These are phyloP conservation scores for Chymomyza amoena DNA, from an alignment of 2,888 invertebrate species.

Conservation along the genomic window DNA sequence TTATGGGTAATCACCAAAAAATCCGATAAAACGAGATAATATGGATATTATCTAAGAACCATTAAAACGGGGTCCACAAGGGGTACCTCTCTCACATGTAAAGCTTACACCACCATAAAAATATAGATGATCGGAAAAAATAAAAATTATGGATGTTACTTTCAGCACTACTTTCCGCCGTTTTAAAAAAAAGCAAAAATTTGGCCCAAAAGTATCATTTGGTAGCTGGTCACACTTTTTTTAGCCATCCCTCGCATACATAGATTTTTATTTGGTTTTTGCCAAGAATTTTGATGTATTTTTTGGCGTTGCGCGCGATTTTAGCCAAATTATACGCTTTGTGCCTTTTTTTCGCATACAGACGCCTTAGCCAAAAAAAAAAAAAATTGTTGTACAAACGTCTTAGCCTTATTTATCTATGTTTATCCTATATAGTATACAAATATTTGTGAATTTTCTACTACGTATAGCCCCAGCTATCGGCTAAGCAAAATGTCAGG, in stretches of 20 bases:
- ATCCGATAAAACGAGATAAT: too few relatives aligned
- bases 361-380: background rate
- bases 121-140: too few relatives aligned
- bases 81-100: too few relatives aligned
- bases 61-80: too few relatives aligned
- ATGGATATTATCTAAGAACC: too few relatives aligned
- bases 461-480: too few relatives aligned
- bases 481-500: constrained; percentile 34
- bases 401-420: background rate
- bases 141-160: too few relatives aligned
- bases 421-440: background rate
- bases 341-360: background rate
- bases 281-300: constrained; percentile 71
- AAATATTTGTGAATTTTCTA: background rate
- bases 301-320: constrained; percentile 45
- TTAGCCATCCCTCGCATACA: background rate
- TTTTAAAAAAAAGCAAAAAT: too few relatives aligned
- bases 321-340: constrained; percentile 37
- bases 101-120: too few relatives aligned
- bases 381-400: background rate
- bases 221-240: constrained; percentile 7
- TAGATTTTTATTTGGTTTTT: constrained; percentile 32
- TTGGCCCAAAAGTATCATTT: too few relatives aligned
- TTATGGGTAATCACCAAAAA: too few relatives aligned
- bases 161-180: too few relatives aligned